A percentile compares a stretch with the other conserved stretches of the same genome.
These are phyloP conservation scores for Synanthedon vespiformis DNA, from an alignment of 2,888 invertebrate species.

Conservation along the genomic window DNA sequence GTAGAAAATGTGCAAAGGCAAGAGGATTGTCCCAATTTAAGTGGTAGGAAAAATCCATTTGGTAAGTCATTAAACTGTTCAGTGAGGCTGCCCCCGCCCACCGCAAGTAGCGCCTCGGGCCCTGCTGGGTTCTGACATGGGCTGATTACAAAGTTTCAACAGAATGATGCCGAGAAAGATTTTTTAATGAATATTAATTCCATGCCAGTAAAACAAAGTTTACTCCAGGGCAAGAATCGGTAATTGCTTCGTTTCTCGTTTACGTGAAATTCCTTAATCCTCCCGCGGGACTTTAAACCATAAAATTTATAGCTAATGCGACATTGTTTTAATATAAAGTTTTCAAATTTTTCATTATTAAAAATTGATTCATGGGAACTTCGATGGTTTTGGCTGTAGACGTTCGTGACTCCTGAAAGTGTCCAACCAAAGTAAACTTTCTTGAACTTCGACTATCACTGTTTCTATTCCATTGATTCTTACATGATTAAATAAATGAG, in stretches of 20 bases:
- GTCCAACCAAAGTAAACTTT: no score
- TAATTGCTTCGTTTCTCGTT: slow-evolving; percentile 58
- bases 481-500: no score
- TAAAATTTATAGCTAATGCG: slow-evolving; percentile 5
- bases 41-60: slow-evolving; percentile 47
- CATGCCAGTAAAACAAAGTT: slow-evolving; percentile 62
- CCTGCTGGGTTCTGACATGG: slow-evolving; percentile 26
- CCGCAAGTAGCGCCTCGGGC: slow-evolving; percentile 3
- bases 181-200: slow-evolving; percentile 70
- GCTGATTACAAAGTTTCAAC: slow-evolving; percentile 64
- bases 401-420: no score
- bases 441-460: no score
- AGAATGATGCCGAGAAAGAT: slow-evolving; percentile 58
- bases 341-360: no score
- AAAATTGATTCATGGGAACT: no score
- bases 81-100: slow-evolving; percentile 30
- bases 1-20: slow-evolving; percentile 20
- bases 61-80: slow-evolving; percentile 42
- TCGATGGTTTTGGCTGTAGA: no score
- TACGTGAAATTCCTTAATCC: slow-evolving; percentile 40
- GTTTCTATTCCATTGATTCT: no score
- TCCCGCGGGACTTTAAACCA: slow-evolving; percentile 30
- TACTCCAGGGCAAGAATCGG: slow-evolving; percentile 48
- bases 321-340: slow-evolving; percentile 1
- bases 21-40: slow-evolving; percentile 36